phyloP scores from a whole-genome alignment of 2,797 vertebrate species.

The Scleropages formosus region DNA sequence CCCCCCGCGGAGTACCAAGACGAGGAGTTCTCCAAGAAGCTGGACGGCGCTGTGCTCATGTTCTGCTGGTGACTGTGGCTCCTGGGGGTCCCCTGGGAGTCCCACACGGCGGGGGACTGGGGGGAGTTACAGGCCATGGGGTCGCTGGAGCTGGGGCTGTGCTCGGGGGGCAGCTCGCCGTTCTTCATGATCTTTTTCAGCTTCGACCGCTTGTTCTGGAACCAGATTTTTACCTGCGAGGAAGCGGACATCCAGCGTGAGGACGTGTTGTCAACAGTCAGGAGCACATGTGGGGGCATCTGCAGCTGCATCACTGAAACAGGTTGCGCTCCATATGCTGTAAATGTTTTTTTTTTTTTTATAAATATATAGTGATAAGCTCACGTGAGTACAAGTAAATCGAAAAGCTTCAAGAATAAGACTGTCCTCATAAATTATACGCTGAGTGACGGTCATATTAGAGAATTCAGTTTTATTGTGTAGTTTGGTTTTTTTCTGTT shows the following conservation, averaged over 20 bases:
- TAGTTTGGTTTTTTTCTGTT: too few species aligned
- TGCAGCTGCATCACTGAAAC: too few species aligned
- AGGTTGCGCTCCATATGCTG: too few species aligned
- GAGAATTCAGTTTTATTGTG: too few species aligned
- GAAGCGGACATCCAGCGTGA: not conserved
- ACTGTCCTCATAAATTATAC: too few species aligned
- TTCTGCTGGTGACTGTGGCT: conserved; percentile 87
- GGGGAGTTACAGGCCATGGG: conserved; percentile 99
- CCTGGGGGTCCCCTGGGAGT: conserved; percentile 87
- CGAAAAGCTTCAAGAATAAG: too few species aligned
- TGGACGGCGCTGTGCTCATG: conserved; percentile 84
- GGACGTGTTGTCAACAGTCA: too few species aligned
- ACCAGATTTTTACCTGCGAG: conserved; percentile 96
- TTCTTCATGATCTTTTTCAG: conserved; percentile 99
- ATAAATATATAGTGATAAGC: too few species aligned
- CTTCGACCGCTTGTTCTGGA: conserved; percentile 97
- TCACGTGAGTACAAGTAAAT: too few species aligned
- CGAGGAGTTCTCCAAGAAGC: conserved; percentile 89
- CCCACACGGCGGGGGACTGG: conserved; percentile 95
- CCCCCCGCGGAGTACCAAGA: conserved; percentile 87
- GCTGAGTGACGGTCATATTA: too few species aligned
- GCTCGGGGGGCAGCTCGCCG: conserved; percentile 93
- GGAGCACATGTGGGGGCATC: too few species aligned
- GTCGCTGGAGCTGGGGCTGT: conserved; percentile 98
- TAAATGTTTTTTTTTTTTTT: too few species aligned